Evolutionary conservation across 2,888 invertebrate genomes (phyloP).

Genomic region (Lissonota sp.): DNA sequence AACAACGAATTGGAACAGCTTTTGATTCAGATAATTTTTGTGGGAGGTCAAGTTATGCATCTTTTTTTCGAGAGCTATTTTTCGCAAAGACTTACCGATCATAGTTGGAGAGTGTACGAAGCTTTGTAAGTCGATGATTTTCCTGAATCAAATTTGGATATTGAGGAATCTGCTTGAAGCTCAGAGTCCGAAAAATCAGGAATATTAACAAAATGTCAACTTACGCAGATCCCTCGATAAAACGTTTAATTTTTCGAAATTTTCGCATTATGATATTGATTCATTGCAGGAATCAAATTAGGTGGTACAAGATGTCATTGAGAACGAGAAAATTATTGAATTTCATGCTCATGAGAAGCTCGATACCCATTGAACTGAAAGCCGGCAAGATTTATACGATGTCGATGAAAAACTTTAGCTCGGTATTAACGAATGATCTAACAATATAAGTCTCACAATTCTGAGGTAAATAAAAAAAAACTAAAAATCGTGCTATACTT

Average conservation of each 20-base stretch:
- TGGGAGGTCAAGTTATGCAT: constrained; percentile 13
- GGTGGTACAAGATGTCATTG: constrained; percentile 30
- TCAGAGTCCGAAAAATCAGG: too few species aligned
- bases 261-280: too few species aligned
- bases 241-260: too few species aligned
- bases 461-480: too few species aligned
- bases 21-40: constrained; percentile 2
- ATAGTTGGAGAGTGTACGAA: constrained; percentile 19
- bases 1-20: constrained; percentile 2
- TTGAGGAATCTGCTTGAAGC: too few species aligned
- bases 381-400: constrained; percentile 29
- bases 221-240: too few species aligned
- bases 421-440: constrained; percentile 1
- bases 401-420: constrained; percentile 47
- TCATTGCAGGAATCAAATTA: too few species aligned
- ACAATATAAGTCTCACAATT: too few species aligned
- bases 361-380: constrained; percentile 9
- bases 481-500: too few species aligned
- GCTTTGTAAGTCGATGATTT: constrained; percentile 35
- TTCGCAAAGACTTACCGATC: constrained; percentile 35
- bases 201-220: too few species aligned
- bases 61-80: constrained; percentile 40
- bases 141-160: too few species aligned
- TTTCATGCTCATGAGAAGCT: constrained; percentile 33
- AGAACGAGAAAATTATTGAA: constrained; percentile 28